A percentile compares a stretch with the other conserved stretches of the same genome.
These are phyloP conservation scores for Cotesia chilonis DNA, from an alignment of 1,140 invertebrate species.

Conservation along the genomic window DNA sequence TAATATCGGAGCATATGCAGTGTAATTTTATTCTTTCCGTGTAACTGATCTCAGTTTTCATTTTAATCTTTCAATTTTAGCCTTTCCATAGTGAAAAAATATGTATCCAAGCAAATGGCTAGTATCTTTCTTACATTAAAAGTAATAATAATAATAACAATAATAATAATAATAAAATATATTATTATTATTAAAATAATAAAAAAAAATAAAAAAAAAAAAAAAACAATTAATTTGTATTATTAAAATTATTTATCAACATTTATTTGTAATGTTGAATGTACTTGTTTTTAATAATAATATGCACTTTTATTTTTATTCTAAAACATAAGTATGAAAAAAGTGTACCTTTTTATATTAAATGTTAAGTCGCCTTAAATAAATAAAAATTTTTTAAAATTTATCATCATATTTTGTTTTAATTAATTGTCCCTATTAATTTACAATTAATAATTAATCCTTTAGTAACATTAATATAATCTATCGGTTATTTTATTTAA, in stretches of 20 bases:
- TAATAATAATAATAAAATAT: background rate
- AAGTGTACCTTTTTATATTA: conserved; percentile 57
- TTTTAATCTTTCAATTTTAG: background rate
- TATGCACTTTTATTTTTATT: conserved; percentile 56
- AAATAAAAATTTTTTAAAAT: conserved; percentile 53
- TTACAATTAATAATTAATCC: too few relatives aligned
- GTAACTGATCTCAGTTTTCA: too few relatives aligned
- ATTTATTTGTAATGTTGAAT: conserved; percentile 45
- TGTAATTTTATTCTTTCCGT: too few relatives aligned
- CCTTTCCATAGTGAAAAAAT: background rate
- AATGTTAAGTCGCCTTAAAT: conserved; percentile 54
- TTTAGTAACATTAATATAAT: too few relatives aligned
- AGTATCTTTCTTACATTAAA: background rate
- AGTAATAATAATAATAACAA: too few relatives aligned
- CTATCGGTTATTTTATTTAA: conserved; percentile 40
- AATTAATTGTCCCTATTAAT: too few relatives aligned
- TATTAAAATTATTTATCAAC: conserved; percentile 44
- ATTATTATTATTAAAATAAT: background rate
- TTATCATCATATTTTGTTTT: conserved; percentile 6
- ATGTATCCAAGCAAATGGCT: background rate
- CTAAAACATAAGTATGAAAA: conserved; percentile 49
- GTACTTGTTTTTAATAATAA: conserved; percentile 51
- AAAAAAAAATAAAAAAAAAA: background rate
- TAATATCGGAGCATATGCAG: too few relatives aligned
- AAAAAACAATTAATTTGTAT: conserved; percentile 39